These are phyloP conservation scores for Nomada lathburiana DNA, from an alignment of 2,888 invertebrate genomes.

Conservation along the genomic window DNA sequence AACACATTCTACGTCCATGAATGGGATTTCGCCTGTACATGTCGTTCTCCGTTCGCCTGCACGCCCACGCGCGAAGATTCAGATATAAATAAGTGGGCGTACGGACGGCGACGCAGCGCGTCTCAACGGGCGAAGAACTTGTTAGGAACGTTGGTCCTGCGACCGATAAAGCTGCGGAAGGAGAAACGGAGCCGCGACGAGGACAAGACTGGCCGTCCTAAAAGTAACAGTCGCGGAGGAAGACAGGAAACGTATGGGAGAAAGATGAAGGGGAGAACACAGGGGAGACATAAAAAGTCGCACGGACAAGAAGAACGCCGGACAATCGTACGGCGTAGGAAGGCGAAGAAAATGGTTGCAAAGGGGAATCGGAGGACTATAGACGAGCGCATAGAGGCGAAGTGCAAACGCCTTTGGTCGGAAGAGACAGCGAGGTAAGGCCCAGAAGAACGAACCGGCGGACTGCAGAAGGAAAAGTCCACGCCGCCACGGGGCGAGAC, in stretches of 20 bases:
- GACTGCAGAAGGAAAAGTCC: background rate
- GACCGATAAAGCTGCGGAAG: conserved; percentile 24
- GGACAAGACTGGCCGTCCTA: conserved; percentile 20
- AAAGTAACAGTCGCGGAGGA: background rate
- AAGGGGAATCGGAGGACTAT: background rate
- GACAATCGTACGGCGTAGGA: conserved; percentile 26
- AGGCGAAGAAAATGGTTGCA: conserved; percentile 26
- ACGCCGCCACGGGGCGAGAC: no score
- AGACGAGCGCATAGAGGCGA: no score
- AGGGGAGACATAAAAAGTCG: background rate
- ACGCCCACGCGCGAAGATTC: conserved; percentile 49
- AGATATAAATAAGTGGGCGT: conserved; percentile 58
- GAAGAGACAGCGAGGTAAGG: background rate
- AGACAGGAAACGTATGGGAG: background rate
- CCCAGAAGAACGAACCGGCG: conserved; percentile 4
- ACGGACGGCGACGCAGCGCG: conserved; percentile 46
- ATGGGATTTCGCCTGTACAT: conserved; percentile 53
- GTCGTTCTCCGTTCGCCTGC: conserved; percentile 4
- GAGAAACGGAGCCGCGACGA: background rate
- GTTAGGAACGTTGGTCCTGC: conserved; percentile 44
- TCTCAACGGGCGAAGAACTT: conserved; percentile 60
- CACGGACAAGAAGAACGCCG: background rate
- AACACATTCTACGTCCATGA: conserved; percentile 44
- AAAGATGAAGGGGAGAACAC: background rate
- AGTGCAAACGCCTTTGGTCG: no score